Evolutionary conservation across 2,113 vertebrate species (phyloP).

Genomic region (Stegostoma tigrinum): DNA sequence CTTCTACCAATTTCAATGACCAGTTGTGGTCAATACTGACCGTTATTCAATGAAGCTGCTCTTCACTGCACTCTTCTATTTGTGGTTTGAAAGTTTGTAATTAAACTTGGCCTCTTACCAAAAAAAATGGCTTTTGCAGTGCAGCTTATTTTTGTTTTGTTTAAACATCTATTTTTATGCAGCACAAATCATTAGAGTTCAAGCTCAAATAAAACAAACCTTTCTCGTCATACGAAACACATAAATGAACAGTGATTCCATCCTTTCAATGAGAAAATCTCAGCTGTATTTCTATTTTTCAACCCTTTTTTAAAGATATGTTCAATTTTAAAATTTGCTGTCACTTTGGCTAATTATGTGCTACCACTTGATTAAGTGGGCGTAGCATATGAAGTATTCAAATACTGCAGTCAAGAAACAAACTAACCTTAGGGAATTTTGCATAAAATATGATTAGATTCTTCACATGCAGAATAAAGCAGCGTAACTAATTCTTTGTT

Average conservation of each 20-base stretch:
- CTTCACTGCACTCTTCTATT: constrained; percentile 13
- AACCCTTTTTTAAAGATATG: neutral
- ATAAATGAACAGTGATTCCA: neutral
- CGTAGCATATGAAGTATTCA: neutral
- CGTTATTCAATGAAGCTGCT: neutral
- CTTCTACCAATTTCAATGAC: neutral
- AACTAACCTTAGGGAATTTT: neutral
- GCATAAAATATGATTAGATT: neutral
- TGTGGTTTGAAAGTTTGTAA: constrained; percentile 30
- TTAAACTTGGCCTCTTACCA: constrained; percentile 22
- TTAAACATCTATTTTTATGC: neutral
- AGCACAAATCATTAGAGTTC: neutral
- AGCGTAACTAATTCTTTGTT: neutral
- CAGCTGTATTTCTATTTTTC: neutral
- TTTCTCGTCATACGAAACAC: neutral
- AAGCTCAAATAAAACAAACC: neutral
- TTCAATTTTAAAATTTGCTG: neutral
- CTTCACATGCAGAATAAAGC: neutral
- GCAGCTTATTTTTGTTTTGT: neutral
- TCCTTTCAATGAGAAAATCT: neutral
- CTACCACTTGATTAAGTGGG: no score
- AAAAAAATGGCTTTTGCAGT: neutral
- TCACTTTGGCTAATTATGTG: neutral
- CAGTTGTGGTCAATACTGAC: constrained; percentile 27
- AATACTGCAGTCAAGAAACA: neutral